phyloP scores from a whole-genome alignment of 2,113 vertebrate species.

The Colistium nudipinnis region DNA sequence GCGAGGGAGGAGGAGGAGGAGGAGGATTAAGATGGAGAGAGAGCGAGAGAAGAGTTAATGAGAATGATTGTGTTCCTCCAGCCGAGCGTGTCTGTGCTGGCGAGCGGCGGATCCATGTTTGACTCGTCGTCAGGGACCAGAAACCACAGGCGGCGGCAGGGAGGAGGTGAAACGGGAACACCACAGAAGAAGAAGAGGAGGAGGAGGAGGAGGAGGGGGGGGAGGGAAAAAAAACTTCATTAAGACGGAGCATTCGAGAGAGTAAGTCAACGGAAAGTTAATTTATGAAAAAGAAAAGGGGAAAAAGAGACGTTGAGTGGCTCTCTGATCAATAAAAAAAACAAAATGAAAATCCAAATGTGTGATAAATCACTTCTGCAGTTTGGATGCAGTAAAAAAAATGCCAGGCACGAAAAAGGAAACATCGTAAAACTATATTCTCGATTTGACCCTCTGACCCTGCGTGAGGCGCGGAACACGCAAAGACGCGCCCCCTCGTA shows the following conservation, averaged over 20 bases:
- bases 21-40: conserved; percentile 27
- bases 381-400: no score
- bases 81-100: conserved; percentile 47
- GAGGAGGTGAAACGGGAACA: background rate
- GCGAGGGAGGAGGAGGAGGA: conserved; percentile 16
- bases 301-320: no score
- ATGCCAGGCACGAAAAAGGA: conserved; percentile 30
- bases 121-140: conserved; percentile 34
- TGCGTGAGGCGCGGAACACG: conserved; percentile 16
- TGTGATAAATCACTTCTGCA: no score
- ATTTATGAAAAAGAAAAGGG: no score
- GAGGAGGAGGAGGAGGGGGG: no score
- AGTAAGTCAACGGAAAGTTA: no score
- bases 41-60: conserved; percentile 50
- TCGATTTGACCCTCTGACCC: conserved; percentile 41
- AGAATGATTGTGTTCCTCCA: conserved; percentile 63
- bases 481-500: conserved; percentile 14
- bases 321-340: no score
- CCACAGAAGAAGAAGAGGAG: background rate
- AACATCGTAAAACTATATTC: no score
- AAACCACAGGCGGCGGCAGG: conserved; percentile 11
- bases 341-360: no score
- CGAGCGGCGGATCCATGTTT: conserved; percentile 24
- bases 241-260: background rate
- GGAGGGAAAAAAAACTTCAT: background rate